phyloP scores from a whole-genome alignment of 2,888 invertebrate genomes.

The Podabrus alpinus region DNA sequence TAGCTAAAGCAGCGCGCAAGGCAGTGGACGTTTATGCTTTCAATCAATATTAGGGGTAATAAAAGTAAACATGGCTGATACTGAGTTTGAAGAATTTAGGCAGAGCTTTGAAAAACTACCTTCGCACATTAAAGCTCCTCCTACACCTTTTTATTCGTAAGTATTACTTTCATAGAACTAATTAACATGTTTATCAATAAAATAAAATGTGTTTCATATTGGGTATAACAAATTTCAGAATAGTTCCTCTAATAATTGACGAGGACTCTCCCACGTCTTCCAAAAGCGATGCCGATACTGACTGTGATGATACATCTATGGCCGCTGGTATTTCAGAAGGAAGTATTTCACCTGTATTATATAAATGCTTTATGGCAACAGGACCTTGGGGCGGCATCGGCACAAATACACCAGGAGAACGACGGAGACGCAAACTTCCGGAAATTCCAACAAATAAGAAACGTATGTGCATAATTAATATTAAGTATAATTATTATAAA shows the following conservation, averaged over 20 bases:
- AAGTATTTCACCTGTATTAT: slow-evolving; percentile 13
- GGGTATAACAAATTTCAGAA: slow-evolving; percentile 58
- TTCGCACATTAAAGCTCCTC: slow-evolving; percentile 76
- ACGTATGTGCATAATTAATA: slow-evolving; percentile 63
- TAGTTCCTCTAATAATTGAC: slow-evolving; percentile 82
- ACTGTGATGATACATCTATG: slow-evolving; percentile 48
- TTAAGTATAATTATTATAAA: not conserved
- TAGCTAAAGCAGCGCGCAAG: slow-evolving; percentile 23
- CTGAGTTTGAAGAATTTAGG: slow-evolving; percentile 91
- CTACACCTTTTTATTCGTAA: slow-evolving; percentile 89
- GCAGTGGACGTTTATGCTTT: not conserved
- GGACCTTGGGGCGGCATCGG: slow-evolving; percentile 42
- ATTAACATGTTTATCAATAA: slow-evolving; percentile 13
- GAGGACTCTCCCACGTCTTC: slow-evolving; percentile 81
- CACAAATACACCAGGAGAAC: slow-evolving; percentile 53
- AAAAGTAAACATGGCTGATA: slow-evolving; percentile 81
- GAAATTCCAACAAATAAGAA: slow-evolving; percentile 89
- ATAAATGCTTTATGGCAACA: slow-evolving; percentile 29
- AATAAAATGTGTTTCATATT: not conserved
- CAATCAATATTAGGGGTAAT: slow-evolving; percentile 33
- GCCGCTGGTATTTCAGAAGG: slow-evolving; percentile 26
- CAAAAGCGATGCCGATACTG: slow-evolving; percentile 69
- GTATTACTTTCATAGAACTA: slow-evolving; percentile 53
- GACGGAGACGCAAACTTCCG: slow-evolving; percentile 81
- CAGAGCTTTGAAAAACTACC: slow-evolving; percentile 82